Evolutionary conservation across 2,888 invertebrate genomes (phyloP).

Genomic region (Amblyteles armatorius): DNA sequence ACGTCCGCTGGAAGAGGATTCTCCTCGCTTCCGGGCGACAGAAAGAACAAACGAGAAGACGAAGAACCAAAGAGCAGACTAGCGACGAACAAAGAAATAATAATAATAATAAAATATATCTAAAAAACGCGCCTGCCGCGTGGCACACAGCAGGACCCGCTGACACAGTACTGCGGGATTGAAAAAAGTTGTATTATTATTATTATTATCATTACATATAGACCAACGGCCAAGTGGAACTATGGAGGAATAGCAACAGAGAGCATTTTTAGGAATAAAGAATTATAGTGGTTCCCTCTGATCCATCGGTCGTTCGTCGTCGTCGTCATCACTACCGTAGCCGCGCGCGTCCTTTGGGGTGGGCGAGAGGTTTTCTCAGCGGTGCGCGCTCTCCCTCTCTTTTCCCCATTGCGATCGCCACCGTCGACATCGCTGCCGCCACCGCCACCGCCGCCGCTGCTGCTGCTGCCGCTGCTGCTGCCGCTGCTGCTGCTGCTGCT

Average conservation of each 20-base stretch:
- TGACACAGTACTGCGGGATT: not conserved
- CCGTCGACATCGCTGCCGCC: slow-evolving; percentile 51
- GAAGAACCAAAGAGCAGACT: not conserved
- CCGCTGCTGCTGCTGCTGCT: slow-evolving; percentile 10
- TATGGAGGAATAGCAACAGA: not conserved
- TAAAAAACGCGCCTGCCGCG: not conserved
- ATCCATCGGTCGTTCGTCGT: slow-evolving; percentile 1
- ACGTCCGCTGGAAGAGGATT: slow-evolving; percentile 12
- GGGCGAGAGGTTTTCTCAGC: slow-evolving; percentile 48
- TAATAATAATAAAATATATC: no score
- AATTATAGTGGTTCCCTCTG: slow-evolving; percentile 1
- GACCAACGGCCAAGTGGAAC: not conserved
- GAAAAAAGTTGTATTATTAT: slow-evolving; percentile 17
- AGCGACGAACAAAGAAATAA: not conserved
- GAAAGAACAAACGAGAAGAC: not conserved
- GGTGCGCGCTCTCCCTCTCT: slow-evolving; percentile 56
- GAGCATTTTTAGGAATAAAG: slow-evolving; percentile 12
- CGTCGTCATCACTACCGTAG: slow-evolving; percentile 7
- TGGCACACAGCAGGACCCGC: not conserved
- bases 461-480: not conserved
- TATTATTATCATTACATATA: not conserved
- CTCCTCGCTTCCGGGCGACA: slow-evolving; percentile 11
- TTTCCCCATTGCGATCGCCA: slow-evolving; percentile 44
- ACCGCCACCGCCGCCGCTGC: not conserved
- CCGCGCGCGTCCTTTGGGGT: slow-evolving; percentile 62